Evolutionary conservation across 2,113 vertebrate species (phyloP).

Genomic region (Poicephalus gulielmi): DNA sequence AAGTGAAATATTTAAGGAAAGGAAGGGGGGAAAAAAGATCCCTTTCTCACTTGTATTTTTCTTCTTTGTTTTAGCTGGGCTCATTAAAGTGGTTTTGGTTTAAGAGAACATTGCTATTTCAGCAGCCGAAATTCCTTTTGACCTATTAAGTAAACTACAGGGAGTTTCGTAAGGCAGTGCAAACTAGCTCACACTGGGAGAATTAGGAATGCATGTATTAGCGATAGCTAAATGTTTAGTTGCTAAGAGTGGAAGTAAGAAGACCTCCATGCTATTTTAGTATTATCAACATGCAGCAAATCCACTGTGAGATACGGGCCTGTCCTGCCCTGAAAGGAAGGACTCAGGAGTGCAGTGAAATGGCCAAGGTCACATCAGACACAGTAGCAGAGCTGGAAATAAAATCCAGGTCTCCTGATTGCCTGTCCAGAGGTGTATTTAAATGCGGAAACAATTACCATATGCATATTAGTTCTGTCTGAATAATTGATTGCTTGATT

Average conservation of each 20-base stretch:
- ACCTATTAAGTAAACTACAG: constrained; percentile 56
- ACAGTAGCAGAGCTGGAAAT: constrained; percentile 8
- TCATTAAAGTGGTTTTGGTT: constrained; percentile 40
- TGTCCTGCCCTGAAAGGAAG: neutral
- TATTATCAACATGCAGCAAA: neutral
- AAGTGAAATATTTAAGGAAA: constrained; percentile 11
- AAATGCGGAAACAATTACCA: constrained; percentile 54
- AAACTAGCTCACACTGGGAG: constrained; percentile 5
- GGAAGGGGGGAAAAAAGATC: neutral
- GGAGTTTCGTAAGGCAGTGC: constrained; percentile 4
- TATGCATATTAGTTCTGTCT: constrained; percentile 18
- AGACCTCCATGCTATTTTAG: neutral
- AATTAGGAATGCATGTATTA: constrained; percentile 22
- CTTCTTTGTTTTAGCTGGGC: constrained; percentile 11
- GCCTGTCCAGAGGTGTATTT: constrained; percentile 25
- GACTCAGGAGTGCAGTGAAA: neutral
- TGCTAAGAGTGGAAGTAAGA: neutral
- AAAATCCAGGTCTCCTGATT: constrained; percentile 47
- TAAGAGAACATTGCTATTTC: neutral
- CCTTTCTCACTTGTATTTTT: neutral
- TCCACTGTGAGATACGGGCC: neutral
- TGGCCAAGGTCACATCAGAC: constrained; percentile 9
- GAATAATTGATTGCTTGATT: constrained; percentile 53
- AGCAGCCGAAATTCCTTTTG: constrained; percentile 40
- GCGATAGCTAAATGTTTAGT: constrained; percentile 43